Percentiles rank a stretch among this genome's conserved stretches.
Conservation (phyloP, 2,113 vertebrate genomes). For the Patagioenas fasciata region DNA sequence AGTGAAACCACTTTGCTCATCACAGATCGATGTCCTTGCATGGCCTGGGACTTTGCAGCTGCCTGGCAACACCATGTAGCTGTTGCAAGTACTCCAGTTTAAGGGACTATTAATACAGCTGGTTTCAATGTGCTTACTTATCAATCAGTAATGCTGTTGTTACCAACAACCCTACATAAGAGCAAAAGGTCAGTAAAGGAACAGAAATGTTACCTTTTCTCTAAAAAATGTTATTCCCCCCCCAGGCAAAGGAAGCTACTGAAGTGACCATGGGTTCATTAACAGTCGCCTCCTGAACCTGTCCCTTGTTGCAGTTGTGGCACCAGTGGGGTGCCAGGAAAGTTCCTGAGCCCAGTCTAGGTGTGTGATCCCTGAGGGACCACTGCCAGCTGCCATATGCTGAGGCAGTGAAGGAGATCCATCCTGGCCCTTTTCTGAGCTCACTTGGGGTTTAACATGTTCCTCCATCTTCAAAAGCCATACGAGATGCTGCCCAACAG, state of each 20-base stretch:
- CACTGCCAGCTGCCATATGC: neutral
- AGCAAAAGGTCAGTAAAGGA: neutral
- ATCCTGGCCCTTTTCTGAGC: neutral
- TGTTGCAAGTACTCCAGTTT: neutral
- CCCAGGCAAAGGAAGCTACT: neutral
- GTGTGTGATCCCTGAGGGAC: neutral
- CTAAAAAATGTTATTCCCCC: neutral
- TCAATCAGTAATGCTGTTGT: neutral
- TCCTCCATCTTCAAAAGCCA: accelerated
- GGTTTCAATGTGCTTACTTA: neutral
- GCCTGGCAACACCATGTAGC: neutral
- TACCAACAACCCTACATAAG: neutral
- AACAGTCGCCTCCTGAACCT: accelerated
- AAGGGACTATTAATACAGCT: neutral
- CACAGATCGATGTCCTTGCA: neutral
- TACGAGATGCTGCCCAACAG: neutral
- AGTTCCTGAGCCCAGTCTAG: accelerated
- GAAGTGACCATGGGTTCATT: accelerated
- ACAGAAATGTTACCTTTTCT: neutral
- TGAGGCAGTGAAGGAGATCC: accelerated
- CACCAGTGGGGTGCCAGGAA: neutral
- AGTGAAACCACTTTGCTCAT: neutral
- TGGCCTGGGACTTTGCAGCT: neutral
- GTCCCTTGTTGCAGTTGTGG: neutral
- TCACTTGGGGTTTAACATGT: neutral